These are phyloP conservation scores for Subanguina moxae DNA, from an alignment of 1,140 invertebrate genomes.

Conservation along the genomic window DNA sequence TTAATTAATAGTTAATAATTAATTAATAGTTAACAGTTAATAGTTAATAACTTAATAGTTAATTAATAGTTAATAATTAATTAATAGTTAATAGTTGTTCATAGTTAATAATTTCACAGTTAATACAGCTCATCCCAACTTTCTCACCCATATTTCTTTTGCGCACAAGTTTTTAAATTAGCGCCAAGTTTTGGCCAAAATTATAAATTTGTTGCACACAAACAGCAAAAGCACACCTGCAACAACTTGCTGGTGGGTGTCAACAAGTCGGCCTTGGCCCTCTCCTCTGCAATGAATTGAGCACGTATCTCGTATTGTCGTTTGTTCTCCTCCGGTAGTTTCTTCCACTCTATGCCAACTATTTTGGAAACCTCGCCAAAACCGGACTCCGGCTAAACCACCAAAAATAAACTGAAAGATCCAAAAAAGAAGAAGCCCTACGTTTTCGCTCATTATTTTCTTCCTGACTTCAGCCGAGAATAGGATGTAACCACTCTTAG, in stretches of 20 bases:
- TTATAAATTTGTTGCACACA: no score
- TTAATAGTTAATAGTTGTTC: no score
- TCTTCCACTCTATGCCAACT: conserved; percentile 94
- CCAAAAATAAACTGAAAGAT: no score
- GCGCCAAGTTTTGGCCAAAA: no score
- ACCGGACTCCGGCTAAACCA: conserved; percentile 71
- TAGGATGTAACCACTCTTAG: conserved; percentile 89
- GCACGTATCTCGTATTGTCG: conserved; percentile 87
- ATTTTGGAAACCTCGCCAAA: conserved; percentile 97
- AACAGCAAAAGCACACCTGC: no score
- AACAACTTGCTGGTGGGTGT: conserved; percentile 35
- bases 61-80: no score
- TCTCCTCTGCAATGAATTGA: conserved; percentile 70
- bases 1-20: conserved; percentile 9
- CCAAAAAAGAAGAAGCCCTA: no score
- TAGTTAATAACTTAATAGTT: conserved; percentile 9
- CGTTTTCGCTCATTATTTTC: conserved; percentile 77
- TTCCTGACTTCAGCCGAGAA: conserved; percentile 92
- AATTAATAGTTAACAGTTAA: not conserved
- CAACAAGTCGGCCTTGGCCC: conserved; percentile 47
- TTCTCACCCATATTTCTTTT: no score
- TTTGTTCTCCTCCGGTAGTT: conserved; percentile 78
- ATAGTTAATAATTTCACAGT: no score
- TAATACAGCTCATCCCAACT: no score
- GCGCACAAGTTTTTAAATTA: no score